Evolutionary conservation across 2,113 vertebrate species (phyloP), one percentile per base, ranked within the genome.

Genomic region (Phalacrocorax brasilianus): DNA sequence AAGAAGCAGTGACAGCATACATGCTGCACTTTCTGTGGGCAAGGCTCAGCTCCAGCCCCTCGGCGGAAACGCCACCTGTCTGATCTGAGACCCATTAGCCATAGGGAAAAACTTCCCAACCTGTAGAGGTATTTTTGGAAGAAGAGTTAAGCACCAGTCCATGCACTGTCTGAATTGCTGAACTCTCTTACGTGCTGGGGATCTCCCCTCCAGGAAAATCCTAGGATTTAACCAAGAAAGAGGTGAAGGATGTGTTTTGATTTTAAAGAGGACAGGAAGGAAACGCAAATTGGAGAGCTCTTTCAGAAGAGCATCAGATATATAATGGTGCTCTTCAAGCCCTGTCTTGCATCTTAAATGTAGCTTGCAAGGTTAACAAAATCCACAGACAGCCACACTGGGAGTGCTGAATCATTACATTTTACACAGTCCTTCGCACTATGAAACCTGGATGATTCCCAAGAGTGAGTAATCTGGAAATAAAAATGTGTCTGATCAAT

Each of bases 401-500:
- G 47, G 86, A 92, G 49, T 59, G 88, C 96, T 89, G 94, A 93
- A 84, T 93, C 83, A 74, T 88, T 92, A 86, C 47, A 72, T 94
- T 97, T 96, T 78, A 94, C 83, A 89, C 45, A 95, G 90, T 95
- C 85, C 83, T 93, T 96, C 6, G 6, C 91, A 90, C 79, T 72
- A 12, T 33, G 88, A 91, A 93, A 78, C 49, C 85, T 94, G 95
- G 95, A 95, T 93, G 65, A 61, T 16, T 93, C 95, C 92, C 95
- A 93, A 93, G 93, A 90, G 92, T 5, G 26, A 92, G 40, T 23
- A 86, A 84, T 92, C 76, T 94, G 92, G 88, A 96, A 96, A 91
- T 93, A 95, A 92, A 95, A 95, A 81, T 23, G 33, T 77, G 72
- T 75, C 88, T 84, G 83, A 94, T 95, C 95, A 97, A 96, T 97